Evolutionary conservation across 2,113 vertebrate species (phyloP).

Genomic region (Brachionichthys hirsutus): DNA sequence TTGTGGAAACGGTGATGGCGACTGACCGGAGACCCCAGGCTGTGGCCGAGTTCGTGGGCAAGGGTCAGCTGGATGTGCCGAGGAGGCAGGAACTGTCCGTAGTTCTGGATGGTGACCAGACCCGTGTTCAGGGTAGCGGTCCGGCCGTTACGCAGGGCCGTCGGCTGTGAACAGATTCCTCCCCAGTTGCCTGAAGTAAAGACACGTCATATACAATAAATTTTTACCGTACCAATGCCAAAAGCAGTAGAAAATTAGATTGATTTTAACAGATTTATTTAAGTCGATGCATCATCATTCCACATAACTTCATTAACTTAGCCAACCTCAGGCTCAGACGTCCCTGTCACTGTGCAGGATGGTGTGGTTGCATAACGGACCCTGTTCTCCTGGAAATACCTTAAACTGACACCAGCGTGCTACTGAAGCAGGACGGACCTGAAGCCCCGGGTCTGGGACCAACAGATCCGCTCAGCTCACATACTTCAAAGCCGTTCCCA

Average conservation of each 20-base stretch:
- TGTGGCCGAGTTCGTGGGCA: conserved; percentile 85
- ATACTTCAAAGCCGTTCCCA: conserved; percentile 34
- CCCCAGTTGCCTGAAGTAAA: conserved; percentile 74
- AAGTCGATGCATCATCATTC: background rate
- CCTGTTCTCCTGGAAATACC: conserved; percentile 43
- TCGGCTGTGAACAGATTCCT: conserved; percentile 78
- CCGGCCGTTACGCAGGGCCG: conserved; percentile 14
- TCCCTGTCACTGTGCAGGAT: conserved; percentile 5
- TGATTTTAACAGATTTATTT: background rate
- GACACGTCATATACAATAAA: too few species aligned
- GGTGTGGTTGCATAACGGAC: conserved; percentile 33
- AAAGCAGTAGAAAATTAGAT: too few species aligned
- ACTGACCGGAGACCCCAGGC: conserved; percentile 82
- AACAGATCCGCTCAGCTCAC: conserved; percentile 9
- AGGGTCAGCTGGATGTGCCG: conserved; percentile 78
- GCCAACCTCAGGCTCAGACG: background rate
- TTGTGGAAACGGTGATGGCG: background rate
- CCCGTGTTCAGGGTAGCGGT: conserved; percentile 76
- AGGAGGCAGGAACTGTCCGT: conserved; percentile 73
- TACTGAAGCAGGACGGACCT: conserved; percentile 15
- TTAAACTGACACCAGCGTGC: conserved; percentile 37
- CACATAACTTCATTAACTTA: background rate
- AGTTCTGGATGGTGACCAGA: conserved; percentile 82
- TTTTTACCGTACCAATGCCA: too few species aligned
- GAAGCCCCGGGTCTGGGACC: background rate